A percentile compares a stretch with the other conserved stretches of the same genome.
phyloP scores from a whole-genome alignment of 2,888 invertebrate species.

The Atherix ibis region DNA sequence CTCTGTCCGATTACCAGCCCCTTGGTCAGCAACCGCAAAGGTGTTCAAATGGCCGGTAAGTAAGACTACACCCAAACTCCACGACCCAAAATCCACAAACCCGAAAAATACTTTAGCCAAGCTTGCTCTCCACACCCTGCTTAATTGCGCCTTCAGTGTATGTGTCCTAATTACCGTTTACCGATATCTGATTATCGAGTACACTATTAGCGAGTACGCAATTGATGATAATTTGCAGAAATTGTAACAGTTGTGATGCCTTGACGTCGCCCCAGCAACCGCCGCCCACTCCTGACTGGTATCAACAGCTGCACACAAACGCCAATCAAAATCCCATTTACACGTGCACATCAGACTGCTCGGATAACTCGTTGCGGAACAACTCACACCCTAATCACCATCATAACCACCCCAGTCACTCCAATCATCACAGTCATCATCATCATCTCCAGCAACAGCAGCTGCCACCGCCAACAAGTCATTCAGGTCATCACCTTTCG shows the following conservation, averaged over 20 bases:
- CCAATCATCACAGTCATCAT: constrained; percentile 5
- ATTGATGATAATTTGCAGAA: constrained; percentile 14
- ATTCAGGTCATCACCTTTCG: constrained; percentile 1
- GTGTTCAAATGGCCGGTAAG: constrained; percentile 27
- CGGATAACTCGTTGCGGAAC: constrained; percentile 25
- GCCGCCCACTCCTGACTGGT: constrained; percentile 26
- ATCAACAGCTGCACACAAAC: constrained; percentile 24
- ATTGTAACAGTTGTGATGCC: constrained; percentile 32
- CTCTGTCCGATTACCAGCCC: constrained; percentile 31
- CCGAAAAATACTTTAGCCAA: too few relatives aligned
- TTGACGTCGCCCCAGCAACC: constrained; percentile 29
- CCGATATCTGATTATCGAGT: too few relatives aligned
- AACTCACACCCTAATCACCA: constrained; percentile 21
- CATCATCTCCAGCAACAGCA: constrained; percentile 11
- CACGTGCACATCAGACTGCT: constrained; percentile 34
- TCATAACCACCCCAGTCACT: constrained; percentile 8
- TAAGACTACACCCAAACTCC: too few relatives aligned
- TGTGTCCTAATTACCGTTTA: too few relatives aligned
- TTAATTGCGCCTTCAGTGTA: too few relatives aligned
- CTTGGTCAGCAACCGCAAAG: constrained; percentile 22
- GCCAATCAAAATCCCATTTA: constrained; percentile 27
- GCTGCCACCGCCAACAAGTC: constrained; percentile 10
- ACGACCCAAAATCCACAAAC: too few relatives aligned
- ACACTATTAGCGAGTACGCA: too few relatives aligned
- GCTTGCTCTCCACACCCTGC: too few relatives aligned